These are phyloP conservation scores for Temnothorax rugatulus DNA, from an alignment of 2,888 invertebrate genomes.

Conservation along the genomic window DNA sequence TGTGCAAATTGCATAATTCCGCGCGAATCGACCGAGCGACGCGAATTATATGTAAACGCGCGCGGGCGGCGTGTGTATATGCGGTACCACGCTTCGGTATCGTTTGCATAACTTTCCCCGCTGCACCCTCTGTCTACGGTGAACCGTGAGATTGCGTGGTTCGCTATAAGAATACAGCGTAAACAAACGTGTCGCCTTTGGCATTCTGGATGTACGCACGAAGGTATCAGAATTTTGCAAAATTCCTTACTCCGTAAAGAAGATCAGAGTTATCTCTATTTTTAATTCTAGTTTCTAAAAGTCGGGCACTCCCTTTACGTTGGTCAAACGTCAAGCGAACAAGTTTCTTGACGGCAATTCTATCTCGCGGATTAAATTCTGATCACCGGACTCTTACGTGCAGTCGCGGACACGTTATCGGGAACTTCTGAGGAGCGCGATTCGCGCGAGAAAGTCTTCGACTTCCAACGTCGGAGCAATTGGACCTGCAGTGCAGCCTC, in stretches of 20 bases:
- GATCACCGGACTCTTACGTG: conserved; percentile 52
- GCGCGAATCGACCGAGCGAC: conserved; percentile 41
- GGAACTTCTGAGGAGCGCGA: conserved; percentile 37
- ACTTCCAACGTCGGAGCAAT: conserved; percentile 70
- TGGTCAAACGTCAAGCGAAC: conserved; percentile 11
- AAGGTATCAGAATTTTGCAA: not conserved
- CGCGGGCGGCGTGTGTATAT: conserved; percentile 4
- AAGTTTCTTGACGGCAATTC: conserved; percentile 37
- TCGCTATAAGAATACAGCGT: conserved; percentile 51
- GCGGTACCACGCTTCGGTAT: conserved; percentile 33
- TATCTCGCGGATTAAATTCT: conserved; percentile 49
- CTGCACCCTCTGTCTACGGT: not conserved
- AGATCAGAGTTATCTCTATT: not conserved
- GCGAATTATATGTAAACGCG: conserved; percentile 46
- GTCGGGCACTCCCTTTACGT: not conserved
- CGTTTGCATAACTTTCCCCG: conserved; percentile 68
- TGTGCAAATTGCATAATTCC: conserved; percentile 72
- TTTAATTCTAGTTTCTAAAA: not conserved
- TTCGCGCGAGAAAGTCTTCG: conserved; percentile 55
- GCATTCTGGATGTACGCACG: not conserved
- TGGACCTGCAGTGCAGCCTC: conserved; percentile 46
- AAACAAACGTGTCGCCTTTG: not conserved
- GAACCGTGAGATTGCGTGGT: conserved; percentile 29
- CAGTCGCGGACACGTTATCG: conserved; percentile 62
- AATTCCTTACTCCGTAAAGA: not conserved